Conservation (phyloP, 2,113 vertebrate species). For the Antechinus flavipes region DNA sequence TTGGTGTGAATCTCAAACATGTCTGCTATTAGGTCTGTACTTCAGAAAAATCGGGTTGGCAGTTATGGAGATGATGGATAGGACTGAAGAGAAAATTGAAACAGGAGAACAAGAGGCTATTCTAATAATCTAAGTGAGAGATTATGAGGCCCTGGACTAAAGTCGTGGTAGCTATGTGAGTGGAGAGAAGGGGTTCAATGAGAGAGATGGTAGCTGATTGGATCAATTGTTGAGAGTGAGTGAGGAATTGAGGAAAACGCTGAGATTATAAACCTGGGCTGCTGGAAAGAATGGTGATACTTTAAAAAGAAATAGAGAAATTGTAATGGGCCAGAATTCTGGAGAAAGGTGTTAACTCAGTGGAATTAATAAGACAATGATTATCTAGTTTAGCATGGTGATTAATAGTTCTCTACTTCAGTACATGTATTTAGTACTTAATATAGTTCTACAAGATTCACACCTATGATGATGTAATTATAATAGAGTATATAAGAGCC, state of each 20-base stretch:
- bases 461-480: no score
- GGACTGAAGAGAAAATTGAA: background rate
- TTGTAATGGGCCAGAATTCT: no score
- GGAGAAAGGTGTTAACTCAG: no score
- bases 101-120: background rate
- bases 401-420: no score
- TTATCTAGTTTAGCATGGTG: no score
- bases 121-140: background rate
- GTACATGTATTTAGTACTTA: no score
- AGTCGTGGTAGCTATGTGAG: background rate
- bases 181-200: background rate
- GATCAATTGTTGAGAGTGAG: background rate
- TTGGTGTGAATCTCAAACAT: no score
- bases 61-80: background rate
- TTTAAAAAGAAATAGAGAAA: background rate
- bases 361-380: no score
- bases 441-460: no score
- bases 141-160: background rate
- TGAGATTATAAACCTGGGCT: background rate
- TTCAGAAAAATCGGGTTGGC: background rate
- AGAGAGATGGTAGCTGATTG: background rate
- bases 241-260: background rate
- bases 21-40: background rate
- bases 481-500: no score
- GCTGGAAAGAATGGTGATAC: background rate